Conservation (phyloP, 2,797 vertebrate species). For the Melanogrammus aeglefinus region DNA sequence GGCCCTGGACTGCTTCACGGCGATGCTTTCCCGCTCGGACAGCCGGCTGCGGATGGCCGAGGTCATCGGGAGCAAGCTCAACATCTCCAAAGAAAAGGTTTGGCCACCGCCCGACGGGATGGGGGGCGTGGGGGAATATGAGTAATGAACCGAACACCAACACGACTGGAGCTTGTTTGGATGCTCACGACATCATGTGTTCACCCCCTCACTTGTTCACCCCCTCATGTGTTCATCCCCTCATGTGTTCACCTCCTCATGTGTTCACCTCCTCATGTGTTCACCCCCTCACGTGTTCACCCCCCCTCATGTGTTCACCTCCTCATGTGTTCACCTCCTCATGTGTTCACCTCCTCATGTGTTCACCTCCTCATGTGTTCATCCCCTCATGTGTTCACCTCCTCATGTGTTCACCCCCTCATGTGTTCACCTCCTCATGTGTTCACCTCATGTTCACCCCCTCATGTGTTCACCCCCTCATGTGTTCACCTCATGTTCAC, state of each 20-base stretch:
- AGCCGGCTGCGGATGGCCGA: slow-evolving; percentile 85
- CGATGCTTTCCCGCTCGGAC: slow-evolving; percentile 83
- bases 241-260: not conserved
- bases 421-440: too few species aligned
- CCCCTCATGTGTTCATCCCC: not conserved
- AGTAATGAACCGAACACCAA: too few species aligned
- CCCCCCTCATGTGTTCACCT: too few species aligned
- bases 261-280: not conserved
- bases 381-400: too few species aligned
- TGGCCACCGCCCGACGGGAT: not conserved
- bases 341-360: slow-evolving; percentile 3
- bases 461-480: too few species aligned
- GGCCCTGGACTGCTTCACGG: slow-evolving; percentile 97
- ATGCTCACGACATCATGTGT: too few species aligned
- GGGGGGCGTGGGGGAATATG: not conserved
- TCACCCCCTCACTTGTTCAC: not conserved
- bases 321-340: too few species aligned
- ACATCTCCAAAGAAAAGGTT: slow-evolving; percentile 96
- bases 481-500: too few species aligned
- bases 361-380: too few species aligned
- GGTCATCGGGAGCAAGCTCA: slow-evolving; percentile 91
- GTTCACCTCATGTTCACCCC: too few species aligned
- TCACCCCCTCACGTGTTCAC: not conserved
- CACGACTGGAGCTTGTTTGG: too few species aligned
- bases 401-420: too few species aligned